These are phyloP conservation scores for Leptopilina boulardi DNA, from an alignment of 1,140 invertebrate species.

Conservation along the genomic window DNA sequence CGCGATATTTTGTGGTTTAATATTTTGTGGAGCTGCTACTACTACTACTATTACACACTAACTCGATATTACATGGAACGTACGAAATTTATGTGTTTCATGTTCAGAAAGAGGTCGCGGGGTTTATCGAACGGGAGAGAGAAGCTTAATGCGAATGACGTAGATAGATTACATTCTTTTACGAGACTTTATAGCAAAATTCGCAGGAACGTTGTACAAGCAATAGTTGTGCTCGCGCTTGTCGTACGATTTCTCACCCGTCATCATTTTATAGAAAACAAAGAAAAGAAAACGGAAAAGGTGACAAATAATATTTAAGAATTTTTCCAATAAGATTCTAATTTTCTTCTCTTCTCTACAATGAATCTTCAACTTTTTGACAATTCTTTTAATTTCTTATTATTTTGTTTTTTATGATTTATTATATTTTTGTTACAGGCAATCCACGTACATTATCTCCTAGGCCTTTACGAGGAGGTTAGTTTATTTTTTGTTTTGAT, in stretches of 20 bases:
- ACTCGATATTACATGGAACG: conserved; percentile 33
- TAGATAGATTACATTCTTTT: conserved; percentile 58
- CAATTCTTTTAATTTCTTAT: conserved; percentile 35
- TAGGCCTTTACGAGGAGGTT: conserved; percentile 76
- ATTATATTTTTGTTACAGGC: conserved; percentile 75
- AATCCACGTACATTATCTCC: conserved; percentile 72
- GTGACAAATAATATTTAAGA: background rate
- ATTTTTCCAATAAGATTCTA: no score
- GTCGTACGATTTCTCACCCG: background rate
- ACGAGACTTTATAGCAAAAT: conserved; percentile 38
- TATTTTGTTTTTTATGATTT: conserved; percentile 71
- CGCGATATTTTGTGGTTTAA: background rate
- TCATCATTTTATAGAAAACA: background rate
- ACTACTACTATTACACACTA: no score
- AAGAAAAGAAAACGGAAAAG: background rate
- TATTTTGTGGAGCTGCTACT: conserved; percentile 16
- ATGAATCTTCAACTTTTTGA: background rate
- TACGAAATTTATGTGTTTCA: conserved; percentile 35
- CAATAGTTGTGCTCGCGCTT: background rate
- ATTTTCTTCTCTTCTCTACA: no score
- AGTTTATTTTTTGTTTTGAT: conserved; percentile 68
- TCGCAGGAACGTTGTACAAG: background rate
- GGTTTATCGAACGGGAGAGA: conserved; percentile 49
- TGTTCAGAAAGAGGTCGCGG: conserved; percentile 37
- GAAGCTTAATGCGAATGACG: conserved; percentile 54